These are phyloP conservation scores for Otolemur garnettii DNA, from an alignment of 2,113 vertebrate species.

Conservation along the genomic window DNA sequence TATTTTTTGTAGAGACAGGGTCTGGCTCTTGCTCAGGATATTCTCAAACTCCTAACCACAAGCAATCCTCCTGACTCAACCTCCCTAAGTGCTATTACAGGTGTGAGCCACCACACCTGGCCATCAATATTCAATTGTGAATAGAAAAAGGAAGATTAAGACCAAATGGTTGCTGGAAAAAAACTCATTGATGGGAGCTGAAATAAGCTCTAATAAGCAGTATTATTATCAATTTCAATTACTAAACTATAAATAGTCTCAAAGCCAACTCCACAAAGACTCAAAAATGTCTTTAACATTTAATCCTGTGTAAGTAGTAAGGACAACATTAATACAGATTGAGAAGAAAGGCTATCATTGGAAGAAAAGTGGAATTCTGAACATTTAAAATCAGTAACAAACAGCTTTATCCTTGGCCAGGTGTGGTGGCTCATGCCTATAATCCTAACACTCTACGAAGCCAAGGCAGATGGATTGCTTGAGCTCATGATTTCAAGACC, in stretches of 20 bases:
- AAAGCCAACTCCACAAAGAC: background rate
- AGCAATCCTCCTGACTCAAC: too few relatives aligned
- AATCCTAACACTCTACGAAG: too few relatives aligned
- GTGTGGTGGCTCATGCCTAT: too few relatives aligned
- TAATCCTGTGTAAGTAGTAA: background rate
- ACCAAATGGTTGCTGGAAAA: background rate
- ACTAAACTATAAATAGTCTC: background rate
- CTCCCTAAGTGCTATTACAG: too few relatives aligned
- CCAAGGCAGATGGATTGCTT: too few relatives aligned
- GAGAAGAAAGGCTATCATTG: background rate
- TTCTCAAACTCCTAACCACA: too few relatives aligned
- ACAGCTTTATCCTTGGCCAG: background rate
- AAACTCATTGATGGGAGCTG: background rate
- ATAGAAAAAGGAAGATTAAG: background rate
- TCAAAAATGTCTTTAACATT: conserved; percentile 5
- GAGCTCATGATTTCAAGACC: too few relatives aligned
- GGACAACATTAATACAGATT: background rate
- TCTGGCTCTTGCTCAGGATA: too few relatives aligned
- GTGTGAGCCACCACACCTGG: too few relatives aligned
- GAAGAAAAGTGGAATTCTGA: background rate
- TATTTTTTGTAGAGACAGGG: too few relatives aligned
- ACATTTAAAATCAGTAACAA: conserved; percentile 2
- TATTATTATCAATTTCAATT: conserved; percentile 7
- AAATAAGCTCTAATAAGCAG: conserved; percentile 22
- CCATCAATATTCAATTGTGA: conserved; percentile 40